phyloP scores from a whole-genome alignment of 2,888 invertebrate species.

The Temnothorax unifasciatus region DNA sequence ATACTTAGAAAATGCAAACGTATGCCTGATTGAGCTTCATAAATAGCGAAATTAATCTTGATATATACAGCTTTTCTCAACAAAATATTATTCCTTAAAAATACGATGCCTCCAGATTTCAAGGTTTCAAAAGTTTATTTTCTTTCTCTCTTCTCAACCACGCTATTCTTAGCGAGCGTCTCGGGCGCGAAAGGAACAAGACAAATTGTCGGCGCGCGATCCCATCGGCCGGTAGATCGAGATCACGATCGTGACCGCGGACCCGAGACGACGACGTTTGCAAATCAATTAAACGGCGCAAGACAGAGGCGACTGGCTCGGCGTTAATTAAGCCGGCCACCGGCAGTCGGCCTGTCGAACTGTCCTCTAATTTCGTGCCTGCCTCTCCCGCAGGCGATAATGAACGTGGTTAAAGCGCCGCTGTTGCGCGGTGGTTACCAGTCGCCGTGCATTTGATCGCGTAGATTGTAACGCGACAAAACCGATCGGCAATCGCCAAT shows the following conservation, averaged over 20 bases:
- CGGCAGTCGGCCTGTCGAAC: constrained; percentile 69
- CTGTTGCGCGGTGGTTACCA: constrained; percentile 38
- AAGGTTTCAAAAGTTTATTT: background rate
- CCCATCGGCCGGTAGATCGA: constrained; percentile 69
- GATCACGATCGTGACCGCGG: constrained; percentile 75
- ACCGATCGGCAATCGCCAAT: constrained; percentile 43
- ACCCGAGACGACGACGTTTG: constrained; percentile 72
- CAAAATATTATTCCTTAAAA: background rate
- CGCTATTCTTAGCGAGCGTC: constrained; percentile 52
- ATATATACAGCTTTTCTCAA: background rate
- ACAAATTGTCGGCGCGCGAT: constrained; percentile 77
- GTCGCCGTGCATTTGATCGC: constrained; percentile 26
- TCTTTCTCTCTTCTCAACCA: constrained; percentile 17
- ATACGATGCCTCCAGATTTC: background rate
- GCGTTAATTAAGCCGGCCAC: constrained; percentile 75
- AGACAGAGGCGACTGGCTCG: constrained; percentile 64
- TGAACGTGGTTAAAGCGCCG: constrained; percentile 62
- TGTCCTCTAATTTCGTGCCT: constrained; percentile 76
- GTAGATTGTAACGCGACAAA: constrained; percentile 42
- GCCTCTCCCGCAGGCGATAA: constrained; percentile 68
- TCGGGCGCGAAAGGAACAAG: constrained; percentile 69
- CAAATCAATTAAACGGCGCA: constrained; percentile 78
- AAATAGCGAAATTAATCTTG: background rate
- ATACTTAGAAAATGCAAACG: background rate
- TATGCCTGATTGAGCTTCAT: background rate